phyloP scores from a whole-genome alignment of 2,113 vertebrate genomes.

The Megaceryle maxima region DNA sequence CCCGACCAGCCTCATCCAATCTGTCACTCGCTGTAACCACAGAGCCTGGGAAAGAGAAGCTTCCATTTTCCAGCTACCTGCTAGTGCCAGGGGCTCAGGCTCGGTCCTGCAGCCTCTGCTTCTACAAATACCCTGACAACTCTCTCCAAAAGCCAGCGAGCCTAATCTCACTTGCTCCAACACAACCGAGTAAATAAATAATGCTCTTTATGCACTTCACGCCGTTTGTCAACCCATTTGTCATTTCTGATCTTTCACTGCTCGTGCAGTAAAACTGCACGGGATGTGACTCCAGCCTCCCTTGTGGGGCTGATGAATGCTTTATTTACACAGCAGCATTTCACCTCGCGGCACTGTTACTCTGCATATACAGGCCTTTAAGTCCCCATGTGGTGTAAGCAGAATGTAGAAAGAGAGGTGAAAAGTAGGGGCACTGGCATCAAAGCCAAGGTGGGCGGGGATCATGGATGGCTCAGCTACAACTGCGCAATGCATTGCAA shows the following conservation, averaged over 20 bases:
- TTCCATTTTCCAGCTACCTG: neutral
- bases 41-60: accelerated
- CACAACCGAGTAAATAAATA: slow-evolving; percentile 26
- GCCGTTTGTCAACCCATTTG: slow-evolving; percentile 43
- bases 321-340: slow-evolving; percentile 19
- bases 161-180: neutral
- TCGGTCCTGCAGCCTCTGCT: neutral
- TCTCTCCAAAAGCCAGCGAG: neutral
- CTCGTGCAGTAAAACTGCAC: neutral
- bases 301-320: slow-evolving; percentile 51
- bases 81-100: neutral
- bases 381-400: neutral
- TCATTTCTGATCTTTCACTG: slow-evolving; percentile 9
- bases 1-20: neutral
- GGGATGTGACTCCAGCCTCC: neutral
- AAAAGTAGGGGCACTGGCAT: accelerated
- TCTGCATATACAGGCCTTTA: neutral
- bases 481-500: accelerated
- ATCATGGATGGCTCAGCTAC: neutral
- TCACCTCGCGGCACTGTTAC: neutral
- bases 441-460: neutral
- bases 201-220: slow-evolving; percentile 2
- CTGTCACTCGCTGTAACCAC: neutral
- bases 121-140: neutral
- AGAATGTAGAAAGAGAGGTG: neutral